Evolutionary conservation across 1,140 invertebrate species (phyloP), one percentile per base, ranked within the genome.

Genomic region (Drosophila suzukii): DNA sequence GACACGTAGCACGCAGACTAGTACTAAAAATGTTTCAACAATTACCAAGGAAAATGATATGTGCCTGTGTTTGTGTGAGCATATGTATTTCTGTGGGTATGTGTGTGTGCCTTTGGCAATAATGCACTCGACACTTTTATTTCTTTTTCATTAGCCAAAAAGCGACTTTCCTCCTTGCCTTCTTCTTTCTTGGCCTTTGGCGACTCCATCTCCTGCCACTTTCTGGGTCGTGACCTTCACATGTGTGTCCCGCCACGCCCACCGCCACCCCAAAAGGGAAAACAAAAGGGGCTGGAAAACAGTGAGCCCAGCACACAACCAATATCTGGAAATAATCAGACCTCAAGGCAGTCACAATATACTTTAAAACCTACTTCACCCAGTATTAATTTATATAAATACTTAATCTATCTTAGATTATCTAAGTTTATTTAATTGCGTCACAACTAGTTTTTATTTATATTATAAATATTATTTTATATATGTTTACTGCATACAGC

Each of bases 41-140:
- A 90, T 90, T 90, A 90, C 85, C 85, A 61, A 36, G 61, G 81
- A 78, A 89, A 84, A 78, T 71, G 75, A 84, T 58, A 76, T 55
- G 71, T 71, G 60, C 65, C 34, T 44, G 36, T 66, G 43, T 60
- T 32, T 32, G 27, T 60, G 27, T 15, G 4, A 11, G 27, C 49
- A 15, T 51, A 32, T 59, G 36, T 20, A 20, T 20, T 20, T 20
- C 20, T 20, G 20, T 20, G 20, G 20, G 20, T 20, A 20, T 53
- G 73, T 57, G 58, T 57, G 58, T 20, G 51, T 50, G 39, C 50
- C 65, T 55, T 36, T 15, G 58, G 81, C 86, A 91, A 91, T 91
- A 91, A 91, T 91, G 89, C 89, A 91, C 89, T 91, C 89, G 89
- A 91, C 89, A 91, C 89, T 89, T 91, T 91, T 91, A 91, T 91